These are phyloP conservation scores for Herminia tarsipennalis DNA, from an alignment of 2,888 invertebrate genomes.

Conservation along the genomic window DNA sequence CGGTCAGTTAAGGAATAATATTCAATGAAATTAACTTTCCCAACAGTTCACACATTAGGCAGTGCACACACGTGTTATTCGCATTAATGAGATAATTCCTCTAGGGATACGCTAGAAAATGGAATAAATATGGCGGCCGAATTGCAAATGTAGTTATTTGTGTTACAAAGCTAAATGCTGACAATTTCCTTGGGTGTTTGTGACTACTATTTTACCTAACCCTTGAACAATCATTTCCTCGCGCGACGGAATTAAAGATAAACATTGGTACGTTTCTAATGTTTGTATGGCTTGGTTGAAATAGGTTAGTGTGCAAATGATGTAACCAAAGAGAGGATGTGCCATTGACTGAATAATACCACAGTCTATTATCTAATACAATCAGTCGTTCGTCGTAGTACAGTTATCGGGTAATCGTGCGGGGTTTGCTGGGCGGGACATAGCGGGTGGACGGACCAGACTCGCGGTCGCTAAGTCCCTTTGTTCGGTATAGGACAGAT, in stretches of 20 bases:
- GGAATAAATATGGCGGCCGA: conserved; percentile 56
- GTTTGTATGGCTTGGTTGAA: no score
- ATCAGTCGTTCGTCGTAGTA: no score
- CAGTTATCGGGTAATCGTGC: no score
- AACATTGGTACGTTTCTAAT: not conserved
- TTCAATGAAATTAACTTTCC: conserved; percentile 10
- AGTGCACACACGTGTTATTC: conserved; percentile 54
- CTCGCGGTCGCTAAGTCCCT: no score
- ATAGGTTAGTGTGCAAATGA: no score
- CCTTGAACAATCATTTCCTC: conserved; percentile 3
- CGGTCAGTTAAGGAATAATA: conserved; percentile 23
- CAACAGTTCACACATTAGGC: conserved; percentile 23
- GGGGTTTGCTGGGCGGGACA: no score
- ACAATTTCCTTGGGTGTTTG: conserved; percentile 16
- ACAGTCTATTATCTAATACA: no score
- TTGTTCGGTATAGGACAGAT: no score
- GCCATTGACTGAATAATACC: no score
- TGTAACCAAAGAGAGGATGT: no score
- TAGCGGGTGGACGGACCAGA: no score
- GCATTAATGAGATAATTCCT: conserved; percentile 66
- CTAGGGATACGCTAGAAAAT: conserved; percentile 57
- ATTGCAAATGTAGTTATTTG: conserved; percentile 56
- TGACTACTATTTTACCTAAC: conserved; percentile 10
- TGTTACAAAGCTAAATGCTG: conserved; percentile 36
- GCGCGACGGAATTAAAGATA: conserved; percentile 5